Conservation (phyloP, 2,797 vertebrate genomes). For the Sebastes steindachneri region DNA sequence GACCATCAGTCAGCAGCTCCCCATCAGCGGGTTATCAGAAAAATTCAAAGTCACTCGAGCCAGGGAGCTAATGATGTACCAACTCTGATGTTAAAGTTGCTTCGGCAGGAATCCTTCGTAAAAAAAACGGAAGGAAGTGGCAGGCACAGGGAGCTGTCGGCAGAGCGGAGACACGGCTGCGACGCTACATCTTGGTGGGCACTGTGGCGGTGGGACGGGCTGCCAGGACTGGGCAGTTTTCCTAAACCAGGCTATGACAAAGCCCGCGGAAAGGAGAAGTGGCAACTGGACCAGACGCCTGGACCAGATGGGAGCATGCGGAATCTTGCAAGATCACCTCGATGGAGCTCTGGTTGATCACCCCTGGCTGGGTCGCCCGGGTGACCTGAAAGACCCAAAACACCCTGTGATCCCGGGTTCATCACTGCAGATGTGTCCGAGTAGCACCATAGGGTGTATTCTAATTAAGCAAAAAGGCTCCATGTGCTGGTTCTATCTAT, state of each 20-base stretch:
- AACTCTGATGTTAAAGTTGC: accelerated
- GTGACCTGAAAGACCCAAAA: neutral
- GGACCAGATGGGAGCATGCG: neutral
- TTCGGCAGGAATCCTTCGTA: neutral
- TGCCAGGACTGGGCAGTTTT: neutral
- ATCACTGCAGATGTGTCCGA: neutral
- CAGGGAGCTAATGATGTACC: neutral
- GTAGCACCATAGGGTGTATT: neutral
- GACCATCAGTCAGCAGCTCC: too few relatives aligned
- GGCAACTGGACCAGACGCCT: neutral
- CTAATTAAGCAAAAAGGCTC: neutral
- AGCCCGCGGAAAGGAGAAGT: neutral
- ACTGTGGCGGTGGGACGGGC: too few relatives aligned
- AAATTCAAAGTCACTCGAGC: too few relatives aligned
- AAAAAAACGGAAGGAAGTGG: neutral
- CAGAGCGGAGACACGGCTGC: neutral
- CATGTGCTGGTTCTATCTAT: neutral
- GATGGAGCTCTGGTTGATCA: neutral
- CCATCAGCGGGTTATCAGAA: too few relatives aligned
- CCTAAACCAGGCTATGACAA: neutral
- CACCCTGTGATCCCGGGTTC: neutral
- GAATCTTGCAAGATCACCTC: neutral
- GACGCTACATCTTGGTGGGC: neutral
- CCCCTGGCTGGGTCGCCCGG: neutral
- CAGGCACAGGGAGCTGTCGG: neutral